phyloP scores from a whole-genome alignment of 2,888 invertebrate species.

The Noctua fimbriata region DNA sequence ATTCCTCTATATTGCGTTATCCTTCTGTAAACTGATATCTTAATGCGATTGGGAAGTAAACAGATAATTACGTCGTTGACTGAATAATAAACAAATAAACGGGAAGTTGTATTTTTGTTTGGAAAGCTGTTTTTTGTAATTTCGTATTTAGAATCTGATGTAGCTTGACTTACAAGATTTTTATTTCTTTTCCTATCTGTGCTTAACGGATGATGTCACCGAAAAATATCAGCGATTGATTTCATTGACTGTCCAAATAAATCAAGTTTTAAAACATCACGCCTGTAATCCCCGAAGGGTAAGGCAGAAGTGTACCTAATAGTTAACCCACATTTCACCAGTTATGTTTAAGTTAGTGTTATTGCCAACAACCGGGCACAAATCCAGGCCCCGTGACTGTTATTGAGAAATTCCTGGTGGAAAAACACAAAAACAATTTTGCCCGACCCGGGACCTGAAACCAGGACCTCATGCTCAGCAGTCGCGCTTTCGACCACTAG shows the following conservation, averaged over 20 bases:
- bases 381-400: no score
- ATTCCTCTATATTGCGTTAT: slow-evolving; percentile 53
- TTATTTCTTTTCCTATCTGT: neutral
- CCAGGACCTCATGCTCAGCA: no score
- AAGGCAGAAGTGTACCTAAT: no score
- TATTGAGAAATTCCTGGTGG: neutral
- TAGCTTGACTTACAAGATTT: neutral
- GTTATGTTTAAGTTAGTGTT: no score
- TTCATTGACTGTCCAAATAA: slow-evolving; percentile 6
- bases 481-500: no score
- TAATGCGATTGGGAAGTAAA: slow-evolving; percentile 58
- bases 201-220: slow-evolving; percentile 13
- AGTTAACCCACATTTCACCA: neutral
- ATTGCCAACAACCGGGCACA: no score
- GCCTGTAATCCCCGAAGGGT: neutral
- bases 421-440: neutral
- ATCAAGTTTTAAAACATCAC: slow-evolving; percentile 24
- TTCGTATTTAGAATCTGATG: neutral
- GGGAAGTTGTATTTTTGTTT: slow-evolving; percentile 19
- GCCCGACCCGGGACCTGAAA: neutral
- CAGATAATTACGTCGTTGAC: slow-evolving; percentile 45
- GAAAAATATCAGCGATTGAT: neutral
- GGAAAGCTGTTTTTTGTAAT: neutral
- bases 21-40: slow-evolving; percentile 50
- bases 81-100: slow-evolving; percentile 35